Percentiles rank a stretch among this genome's conserved stretches.
Conservation (phyloP, 2,113 vertebrate genomes). For the Eudyptes chrysolophus region DNA sequence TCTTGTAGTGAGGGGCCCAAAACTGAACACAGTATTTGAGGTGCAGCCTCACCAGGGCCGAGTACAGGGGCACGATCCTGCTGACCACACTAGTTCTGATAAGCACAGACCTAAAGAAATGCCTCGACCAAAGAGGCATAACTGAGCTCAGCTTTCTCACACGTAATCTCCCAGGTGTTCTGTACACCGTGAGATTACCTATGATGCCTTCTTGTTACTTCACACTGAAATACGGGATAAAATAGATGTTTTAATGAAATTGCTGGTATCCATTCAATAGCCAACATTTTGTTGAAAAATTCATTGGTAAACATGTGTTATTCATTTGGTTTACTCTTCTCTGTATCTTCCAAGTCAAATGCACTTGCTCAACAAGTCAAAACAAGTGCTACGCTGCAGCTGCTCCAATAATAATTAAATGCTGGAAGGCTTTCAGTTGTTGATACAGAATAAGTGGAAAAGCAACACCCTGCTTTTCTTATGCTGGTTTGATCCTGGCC, state of each 20-base stretch:
- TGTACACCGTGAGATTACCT: background rate
- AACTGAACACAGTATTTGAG: too few relatives aligned
- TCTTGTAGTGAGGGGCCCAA: too few relatives aligned
- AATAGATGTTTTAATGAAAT: background rate
- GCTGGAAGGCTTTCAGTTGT: conserved; percentile 1
- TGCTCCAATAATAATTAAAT: conserved; percentile 31
- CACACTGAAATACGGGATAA: background rate
- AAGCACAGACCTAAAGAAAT: background rate
- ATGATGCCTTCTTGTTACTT: background rate
- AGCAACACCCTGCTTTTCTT: background rate
- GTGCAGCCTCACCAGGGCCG: too few relatives aligned
- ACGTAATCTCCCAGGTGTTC: background rate
- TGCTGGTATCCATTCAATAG: background rate
- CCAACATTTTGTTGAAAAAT: background rate
- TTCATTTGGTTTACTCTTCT: conserved; percentile 27
- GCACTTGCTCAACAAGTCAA: conserved; percentile 37
- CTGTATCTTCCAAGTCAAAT: conserved; percentile 10
- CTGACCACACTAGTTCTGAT: too few relatives aligned
- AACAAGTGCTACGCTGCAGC: conserved; percentile 25
- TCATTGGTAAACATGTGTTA: conserved; percentile 2
- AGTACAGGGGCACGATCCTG: too few relatives aligned
- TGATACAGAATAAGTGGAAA: background rate
- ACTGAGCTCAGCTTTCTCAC: background rate
- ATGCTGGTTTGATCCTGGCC: background rate
- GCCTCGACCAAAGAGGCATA: background rate